A percentile compares a stretch with the other conserved stretches of the same genome.
Evolutionary conservation across 2,888 invertebrate species (phyloP).

Genomic region (Siphonodentalium dalli): DNA sequence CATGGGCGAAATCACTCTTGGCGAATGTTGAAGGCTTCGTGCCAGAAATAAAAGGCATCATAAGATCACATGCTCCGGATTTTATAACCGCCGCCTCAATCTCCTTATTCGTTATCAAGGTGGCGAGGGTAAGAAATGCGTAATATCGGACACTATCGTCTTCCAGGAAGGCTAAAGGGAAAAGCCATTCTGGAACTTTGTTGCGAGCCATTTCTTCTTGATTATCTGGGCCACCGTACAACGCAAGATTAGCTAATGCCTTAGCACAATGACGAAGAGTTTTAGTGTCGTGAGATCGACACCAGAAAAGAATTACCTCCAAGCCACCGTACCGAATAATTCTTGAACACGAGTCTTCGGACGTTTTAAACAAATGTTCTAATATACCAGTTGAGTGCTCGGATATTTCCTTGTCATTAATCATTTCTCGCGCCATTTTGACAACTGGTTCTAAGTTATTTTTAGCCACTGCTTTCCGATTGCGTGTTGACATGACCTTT

Average conservation of each 20-base stretch:
- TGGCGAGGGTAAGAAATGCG: slow-evolving; percentile 96
- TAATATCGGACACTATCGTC: slow-evolving; percentile 89
- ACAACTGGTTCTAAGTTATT: slow-evolving; percentile 90
- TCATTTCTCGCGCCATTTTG: slow-evolving; percentile 84
- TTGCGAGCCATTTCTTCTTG: slow-evolving; percentile 96
- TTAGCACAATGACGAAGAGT: slow-evolving; percentile 95
- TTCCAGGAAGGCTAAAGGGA: slow-evolving; percentile 93
- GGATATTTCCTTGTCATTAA: slow-evolving; percentile 75
- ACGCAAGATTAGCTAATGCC: slow-evolving; percentile 92
- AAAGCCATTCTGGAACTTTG: slow-evolving; percentile 82
- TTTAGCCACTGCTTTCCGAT: slow-evolving; percentile 89
- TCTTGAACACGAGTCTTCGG: slow-evolving; percentile 92
- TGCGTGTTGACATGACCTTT: slow-evolving; percentile 93
- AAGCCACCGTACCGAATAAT: slow-evolving; percentile 91
- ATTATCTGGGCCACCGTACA: slow-evolving; percentile 96
- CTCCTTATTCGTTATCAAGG: slow-evolving; percentile 95
- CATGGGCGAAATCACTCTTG: slow-evolving; percentile 76
- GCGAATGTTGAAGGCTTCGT: slow-evolving; percentile 97
- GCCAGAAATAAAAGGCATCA: slow-evolving; percentile 93
- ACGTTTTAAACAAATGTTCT: slow-evolving; percentile 85
- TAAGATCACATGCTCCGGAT: slow-evolving; percentile 93
- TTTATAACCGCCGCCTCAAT: slow-evolving; percentile 95
- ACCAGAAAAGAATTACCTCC: slow-evolving; percentile 91
- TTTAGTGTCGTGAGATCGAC: slow-evolving; percentile 87
- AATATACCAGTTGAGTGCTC: slow-evolving; percentile 58